Conservation (phyloP, 2,113 vertebrate species). For the Probosciger aterrimus region DNA sequence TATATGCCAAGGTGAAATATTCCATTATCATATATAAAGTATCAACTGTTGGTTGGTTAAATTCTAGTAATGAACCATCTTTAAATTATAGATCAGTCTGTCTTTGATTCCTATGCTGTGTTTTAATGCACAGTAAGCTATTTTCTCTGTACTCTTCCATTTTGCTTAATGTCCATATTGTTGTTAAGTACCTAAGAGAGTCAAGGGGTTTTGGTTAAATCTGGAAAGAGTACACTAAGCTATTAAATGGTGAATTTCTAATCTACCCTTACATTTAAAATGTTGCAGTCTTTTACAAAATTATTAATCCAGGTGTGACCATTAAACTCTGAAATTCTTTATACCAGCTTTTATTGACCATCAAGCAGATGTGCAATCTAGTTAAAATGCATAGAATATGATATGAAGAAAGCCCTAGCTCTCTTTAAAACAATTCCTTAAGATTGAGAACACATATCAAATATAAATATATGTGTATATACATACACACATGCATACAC, state of each 20-base stretch:
- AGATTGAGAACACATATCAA: neutral
- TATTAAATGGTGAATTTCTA: neutral
- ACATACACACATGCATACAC: neutral
- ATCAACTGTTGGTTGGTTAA: neutral
- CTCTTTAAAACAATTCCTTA: neutral
- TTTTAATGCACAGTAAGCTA: neutral
- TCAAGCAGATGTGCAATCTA: neutral
- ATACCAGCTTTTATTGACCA: neutral
- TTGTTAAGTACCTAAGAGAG: neutral
- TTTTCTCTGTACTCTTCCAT: neutral
- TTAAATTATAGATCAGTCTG: neutral
- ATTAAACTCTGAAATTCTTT: neutral
- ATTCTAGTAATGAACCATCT: neutral
- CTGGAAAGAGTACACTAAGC: neutral
- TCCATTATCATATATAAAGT: neutral
- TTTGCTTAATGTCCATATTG: neutral
- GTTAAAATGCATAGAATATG: neutral
- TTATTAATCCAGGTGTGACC: slow-evolving; percentile 17
- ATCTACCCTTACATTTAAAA: neutral
- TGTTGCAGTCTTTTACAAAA: neutral
- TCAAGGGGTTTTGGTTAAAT: neutral
- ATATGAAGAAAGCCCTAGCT: neutral
- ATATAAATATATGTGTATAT: neutral
- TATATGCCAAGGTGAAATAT: neutral
- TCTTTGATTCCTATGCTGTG: neutral